A percentile compares a stretch with the other conserved stretches of the same genome.
These are phyloP conservation scores for Mizuhopecten yessoensis DNA, from an alignment of 1,140 invertebrate genomes.

Conservation along the genomic window DNA sequence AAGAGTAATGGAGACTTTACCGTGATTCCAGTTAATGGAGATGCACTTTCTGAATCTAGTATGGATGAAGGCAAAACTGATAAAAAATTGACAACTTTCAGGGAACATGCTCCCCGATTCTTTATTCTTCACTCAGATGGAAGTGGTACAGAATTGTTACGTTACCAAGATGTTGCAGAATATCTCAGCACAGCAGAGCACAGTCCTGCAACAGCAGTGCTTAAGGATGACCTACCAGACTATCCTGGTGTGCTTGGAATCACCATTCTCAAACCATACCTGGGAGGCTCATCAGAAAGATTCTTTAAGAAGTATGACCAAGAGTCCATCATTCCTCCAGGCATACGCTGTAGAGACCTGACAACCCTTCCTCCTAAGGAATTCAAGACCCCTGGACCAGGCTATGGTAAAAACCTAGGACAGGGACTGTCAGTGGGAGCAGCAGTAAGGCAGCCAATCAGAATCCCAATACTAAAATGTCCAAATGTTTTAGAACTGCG, in stretches of 20 bases:
- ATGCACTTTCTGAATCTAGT: conserved; percentile 74
- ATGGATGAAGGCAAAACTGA: conserved; percentile 65
- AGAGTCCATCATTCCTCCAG: conserved; percentile 80
- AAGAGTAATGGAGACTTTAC: conserved; percentile 77
- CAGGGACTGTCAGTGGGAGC: conserved; percentile 78
- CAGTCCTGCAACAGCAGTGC: conserved; percentile 80
- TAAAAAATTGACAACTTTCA: conserved; percentile 71
- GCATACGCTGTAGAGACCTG: conserved; percentile 80
- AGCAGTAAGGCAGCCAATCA: conserved; percentile 64
- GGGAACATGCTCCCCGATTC: conserved; percentile 81
- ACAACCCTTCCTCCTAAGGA: conserved; percentile 80
- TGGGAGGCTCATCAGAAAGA: conserved; percentile 74
- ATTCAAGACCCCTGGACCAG: conserved; percentile 77
- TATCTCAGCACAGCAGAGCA: conserved; percentile 78
- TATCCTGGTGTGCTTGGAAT: conserved; percentile 80
- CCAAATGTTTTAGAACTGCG: conserved; percentile 78
- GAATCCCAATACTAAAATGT: conserved; percentile 78
- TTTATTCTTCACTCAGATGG: conserved; percentile 82
- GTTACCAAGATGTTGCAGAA: conserved; percentile 80
- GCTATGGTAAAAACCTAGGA: conserved; percentile 80
- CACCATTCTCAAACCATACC: conserved; percentile 80
- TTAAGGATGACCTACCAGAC: conserved; percentile 80
- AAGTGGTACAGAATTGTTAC: conserved; percentile 81
- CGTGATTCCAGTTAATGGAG: conserved; percentile 68
- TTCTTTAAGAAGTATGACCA: conserved; percentile 82